Evolutionary conservation across 2,888 invertebrate species (phyloP).

Genomic region (Doris montereyensis): DNA sequence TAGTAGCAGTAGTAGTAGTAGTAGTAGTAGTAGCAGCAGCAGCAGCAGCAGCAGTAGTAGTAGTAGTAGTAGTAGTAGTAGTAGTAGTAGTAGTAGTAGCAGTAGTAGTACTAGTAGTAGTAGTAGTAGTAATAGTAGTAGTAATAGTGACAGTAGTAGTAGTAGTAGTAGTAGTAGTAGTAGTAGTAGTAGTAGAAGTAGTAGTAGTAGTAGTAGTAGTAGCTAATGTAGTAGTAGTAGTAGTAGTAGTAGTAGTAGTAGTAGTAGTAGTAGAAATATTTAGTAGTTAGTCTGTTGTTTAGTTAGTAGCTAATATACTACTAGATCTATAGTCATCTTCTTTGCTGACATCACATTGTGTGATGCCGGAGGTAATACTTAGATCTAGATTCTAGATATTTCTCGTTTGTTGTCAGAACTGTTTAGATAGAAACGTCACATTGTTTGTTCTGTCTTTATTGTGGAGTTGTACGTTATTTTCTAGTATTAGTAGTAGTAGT

Average conservation of each 20-base stretch:
- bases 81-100: neutral
- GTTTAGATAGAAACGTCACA: too few species aligned
- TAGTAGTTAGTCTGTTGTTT: too few species aligned
- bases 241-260: neutral
- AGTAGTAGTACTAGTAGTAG: neutral
- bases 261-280: neutral
- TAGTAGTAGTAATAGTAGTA: neutral
- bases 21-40: neutral
- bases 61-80: neutral
- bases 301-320: too few species aligned
- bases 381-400: too few species aligned
- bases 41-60: neutral
- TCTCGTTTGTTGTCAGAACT: too few species aligned
- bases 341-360: too few species aligned
- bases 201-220: neutral
- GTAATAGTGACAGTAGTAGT: neutral
- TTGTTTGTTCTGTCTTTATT: too few species aligned
- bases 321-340: too few species aligned
- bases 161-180: neutral
- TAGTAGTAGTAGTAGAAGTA: neutral
- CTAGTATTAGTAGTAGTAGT: too few species aligned
- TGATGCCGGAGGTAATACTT: too few species aligned
- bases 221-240: neutral
- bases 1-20: neutral
- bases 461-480: too few species aligned